Evolutionary conservation across 2,113 vertebrate species (phyloP).

Genomic region (Pseudorhombus dupliciocellatus): DNA sequence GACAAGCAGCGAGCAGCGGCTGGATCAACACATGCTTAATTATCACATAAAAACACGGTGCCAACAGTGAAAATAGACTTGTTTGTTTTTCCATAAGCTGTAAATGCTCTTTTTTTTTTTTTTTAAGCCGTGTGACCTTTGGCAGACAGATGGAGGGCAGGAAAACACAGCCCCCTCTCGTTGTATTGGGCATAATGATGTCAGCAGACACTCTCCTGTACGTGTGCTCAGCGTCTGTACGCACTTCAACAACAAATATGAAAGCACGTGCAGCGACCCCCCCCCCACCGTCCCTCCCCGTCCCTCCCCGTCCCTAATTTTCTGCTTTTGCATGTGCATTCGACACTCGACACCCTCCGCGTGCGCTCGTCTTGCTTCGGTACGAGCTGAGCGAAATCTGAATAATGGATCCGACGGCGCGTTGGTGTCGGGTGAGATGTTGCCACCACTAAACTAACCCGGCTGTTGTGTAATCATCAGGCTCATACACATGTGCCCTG

Average conservation of each 20-base stretch:
- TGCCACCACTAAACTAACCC: slow-evolving; percentile 28
- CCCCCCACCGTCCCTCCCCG: too few species aligned
- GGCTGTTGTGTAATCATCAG: slow-evolving; percentile 73
- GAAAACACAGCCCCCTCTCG: slow-evolving; percentile 18
- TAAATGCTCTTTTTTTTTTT: slow-evolving; percentile 45
- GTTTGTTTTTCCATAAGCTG: slow-evolving; percentile 52
- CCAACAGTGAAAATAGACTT: slow-evolving; percentile 44
- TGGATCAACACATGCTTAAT: slow-evolving; percentile 43
- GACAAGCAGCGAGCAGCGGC: slow-evolving; percentile 23
- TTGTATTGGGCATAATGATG: slow-evolving; percentile 28
- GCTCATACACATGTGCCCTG: slow-evolving; percentile 59
- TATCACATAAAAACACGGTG: slow-evolving; percentile 7
- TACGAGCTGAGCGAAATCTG: slow-evolving; percentile 35
- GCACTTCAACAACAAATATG: neutral
- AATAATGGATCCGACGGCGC: slow-evolving; percentile 58
- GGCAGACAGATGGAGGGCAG: slow-evolving; percentile 35
- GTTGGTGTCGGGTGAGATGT: slow-evolving; percentile 58
- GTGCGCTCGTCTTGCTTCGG: slow-evolving; percentile 17
- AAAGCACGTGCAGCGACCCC: too few species aligned
- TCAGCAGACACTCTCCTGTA: slow-evolving; percentile 3
- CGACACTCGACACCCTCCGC: slow-evolving; percentile 38
- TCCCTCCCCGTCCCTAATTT: neutral
- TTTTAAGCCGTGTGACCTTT: slow-evolving; percentile 44
- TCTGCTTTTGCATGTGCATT: slow-evolving; percentile 33
- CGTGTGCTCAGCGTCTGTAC: neutral